Base-by-base conservation (phyloP, 2,797 vertebrate genomes). In the Thripadectes ignobilis region DNA sequence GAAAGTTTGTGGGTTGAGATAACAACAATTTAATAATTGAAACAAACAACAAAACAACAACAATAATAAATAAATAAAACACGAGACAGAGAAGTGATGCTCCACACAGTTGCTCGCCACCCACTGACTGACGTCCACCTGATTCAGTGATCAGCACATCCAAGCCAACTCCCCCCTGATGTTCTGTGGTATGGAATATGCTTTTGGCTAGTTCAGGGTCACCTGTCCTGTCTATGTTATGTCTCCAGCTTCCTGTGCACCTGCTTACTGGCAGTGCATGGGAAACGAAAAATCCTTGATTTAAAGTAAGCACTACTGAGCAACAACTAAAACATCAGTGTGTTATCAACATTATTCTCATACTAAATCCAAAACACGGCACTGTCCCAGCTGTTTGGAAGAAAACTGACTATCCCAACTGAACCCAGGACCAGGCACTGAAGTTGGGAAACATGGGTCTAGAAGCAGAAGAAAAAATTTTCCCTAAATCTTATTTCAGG, bases 81-180 rank as follows among this genome's bases (percentile, higher is more conserved):
- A 22, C 38, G 38, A 63, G 38, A 45, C 36, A 76, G 36, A 43
- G 10, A 49, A 63, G 27, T 29, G 49, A 57, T 69, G 43, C 23
- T 38, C 49, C 34, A 39, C 14, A 26, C 11, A 39, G 17, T 6
- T 69, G 32, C 57, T 57, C 7, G 10, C 22, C 32, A 48, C 12
- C 12, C 43, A 36, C 17, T n/a, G 36, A 82, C 11, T 0, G 1
- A 43, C 7, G 49, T 6, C 29, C 36, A 24, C 3, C 20, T 21
- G 43, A 26, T 41, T 43, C 36, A 57, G 49, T 6, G 27, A 51
- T n/a, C 0, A 0, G n/a, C 19, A 23, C 12, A 38, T 45, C 57
- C 51, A 36, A 23, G 27, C n/a, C 45, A 66, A 20, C 5, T 66
- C 19, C 10, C 12, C 19, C 10, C 32, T 65, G 0, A 58, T 11